Percentiles rank a stretch among this genome's conserved stretches.
Evolutionary conservation across 1,140 invertebrate species (phyloP).

Genomic region (Ylistrum balloti): DNA sequence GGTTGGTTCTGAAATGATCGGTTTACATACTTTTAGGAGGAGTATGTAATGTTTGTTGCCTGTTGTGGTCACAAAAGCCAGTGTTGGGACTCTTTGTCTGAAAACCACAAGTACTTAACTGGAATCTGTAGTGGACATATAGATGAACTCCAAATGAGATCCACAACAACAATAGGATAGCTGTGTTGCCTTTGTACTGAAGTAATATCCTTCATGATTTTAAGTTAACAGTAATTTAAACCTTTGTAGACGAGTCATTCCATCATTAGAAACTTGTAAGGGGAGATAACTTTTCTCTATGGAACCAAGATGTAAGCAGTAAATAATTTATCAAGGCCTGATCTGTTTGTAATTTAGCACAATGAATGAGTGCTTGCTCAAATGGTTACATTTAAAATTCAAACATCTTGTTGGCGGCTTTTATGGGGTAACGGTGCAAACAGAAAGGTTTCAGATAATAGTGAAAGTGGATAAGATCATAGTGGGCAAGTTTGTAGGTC

Average conservation of each 20-base stretch:
- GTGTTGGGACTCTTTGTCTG: neutral
- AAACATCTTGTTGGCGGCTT: neutral
- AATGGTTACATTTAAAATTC: neutral
- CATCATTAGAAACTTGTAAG: too few relatives aligned
- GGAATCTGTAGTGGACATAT: too few relatives aligned
- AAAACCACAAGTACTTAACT: too few relatives aligned
- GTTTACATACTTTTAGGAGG: neutral
- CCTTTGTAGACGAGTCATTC: too few relatives aligned
- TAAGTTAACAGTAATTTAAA: too few relatives aligned
- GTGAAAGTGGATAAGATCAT: neutral
- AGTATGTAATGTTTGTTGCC: neutral
- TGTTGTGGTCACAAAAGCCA: neutral
- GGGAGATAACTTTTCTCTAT: neutral
- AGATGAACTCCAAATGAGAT: too few relatives aligned
- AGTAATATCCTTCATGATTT: too few relatives aligned
- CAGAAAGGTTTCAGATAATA: neutral
- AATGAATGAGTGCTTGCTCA: neutral
- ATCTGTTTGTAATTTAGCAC: neutral
- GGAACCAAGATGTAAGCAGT: neutral
- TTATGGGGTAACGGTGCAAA: neutral
- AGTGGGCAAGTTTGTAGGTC: neutral
- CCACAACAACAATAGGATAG: too few relatives aligned
- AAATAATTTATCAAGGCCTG: conserved; percentile 12
- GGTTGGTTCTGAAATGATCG: neutral
- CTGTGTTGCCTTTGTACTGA: too few relatives aligned